These are phyloP conservation scores for Uloborus plumipes DNA, from an alignment of 2,888 invertebrate genomes.

Conservation along the genomic window DNA sequence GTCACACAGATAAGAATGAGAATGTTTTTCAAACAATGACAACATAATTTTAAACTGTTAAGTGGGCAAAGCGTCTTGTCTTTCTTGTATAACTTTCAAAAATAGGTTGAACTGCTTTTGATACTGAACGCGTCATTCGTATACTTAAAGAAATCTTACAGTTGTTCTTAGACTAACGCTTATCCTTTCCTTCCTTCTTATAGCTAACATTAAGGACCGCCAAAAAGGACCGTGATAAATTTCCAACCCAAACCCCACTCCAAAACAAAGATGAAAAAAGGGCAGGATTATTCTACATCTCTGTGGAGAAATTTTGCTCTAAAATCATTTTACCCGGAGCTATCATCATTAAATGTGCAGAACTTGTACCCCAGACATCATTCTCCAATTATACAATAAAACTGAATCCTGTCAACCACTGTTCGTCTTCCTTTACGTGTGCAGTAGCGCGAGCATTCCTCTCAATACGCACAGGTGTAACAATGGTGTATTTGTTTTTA, in stretches of 20 bases:
- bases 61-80: too few species aligned
- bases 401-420: slow-evolving; percentile 42
- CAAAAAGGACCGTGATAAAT: slow-evolving; percentile 40
- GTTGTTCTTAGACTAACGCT: background rate
- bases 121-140: too few species aligned
- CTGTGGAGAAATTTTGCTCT: slow-evolving; percentile 24
- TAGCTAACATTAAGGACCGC: slow-evolving; percentile 35
- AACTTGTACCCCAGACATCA: slow-evolving; percentile 12
- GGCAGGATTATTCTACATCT: slow-evolving; percentile 20
- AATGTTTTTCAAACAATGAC: too few species aligned
- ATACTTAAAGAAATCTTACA: too few species aligned
- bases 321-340: background rate
- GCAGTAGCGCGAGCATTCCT: slow-evolving; percentile 45
- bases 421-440: slow-evolving; percentile 50
- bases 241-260: background rate
- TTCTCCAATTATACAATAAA: slow-evolving; percentile 15
- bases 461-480: slow-evolving; percentile 15
- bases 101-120: too few species aligned
- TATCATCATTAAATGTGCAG: slow-evolving; percentile 13
- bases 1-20: too few species aligned
- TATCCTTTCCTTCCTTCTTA: background rate
- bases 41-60: too few species aligned
- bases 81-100: too few species aligned
- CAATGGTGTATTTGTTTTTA: too few species aligned
- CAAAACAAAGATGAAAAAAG: slow-evolving; percentile 5